Evolutionary conservation across 2,797 vertebrate genomes (phyloP).

Genomic region (Trachops cirrhosus): DNA sequence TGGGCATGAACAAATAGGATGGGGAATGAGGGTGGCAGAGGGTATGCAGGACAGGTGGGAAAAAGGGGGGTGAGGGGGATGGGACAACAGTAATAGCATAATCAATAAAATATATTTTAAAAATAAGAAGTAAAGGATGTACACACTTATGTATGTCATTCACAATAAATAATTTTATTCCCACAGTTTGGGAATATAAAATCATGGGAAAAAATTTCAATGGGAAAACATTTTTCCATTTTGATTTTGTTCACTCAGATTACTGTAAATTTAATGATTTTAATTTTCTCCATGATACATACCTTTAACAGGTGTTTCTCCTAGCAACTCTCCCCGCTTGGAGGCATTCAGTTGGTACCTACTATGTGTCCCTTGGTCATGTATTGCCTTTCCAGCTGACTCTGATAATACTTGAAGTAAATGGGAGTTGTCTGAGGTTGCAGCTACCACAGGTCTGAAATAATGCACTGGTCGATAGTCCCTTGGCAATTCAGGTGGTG

Average conservation of each 20-base stretch:
- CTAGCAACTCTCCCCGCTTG: constrained; percentile 88
- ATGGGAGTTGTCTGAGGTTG: constrained; percentile 79
- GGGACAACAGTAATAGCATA: too few species aligned
- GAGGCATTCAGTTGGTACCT: constrained; percentile 89
- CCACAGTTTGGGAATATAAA: not conserved
- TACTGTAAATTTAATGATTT: not conserved
- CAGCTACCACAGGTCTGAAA: constrained; percentile 84
- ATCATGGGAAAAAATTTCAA: not conserved
- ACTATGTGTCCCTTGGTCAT: constrained; percentile 76
- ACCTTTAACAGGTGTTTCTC: constrained; percentile 90
- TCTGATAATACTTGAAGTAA: constrained; percentile 84
- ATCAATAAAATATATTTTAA: too few species aligned
- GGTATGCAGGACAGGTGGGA: too few species aligned
- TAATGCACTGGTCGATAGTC: constrained; percentile 92
- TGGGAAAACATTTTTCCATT: not conserved
- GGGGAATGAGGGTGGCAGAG: too few species aligned
- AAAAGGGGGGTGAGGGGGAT: too few species aligned
- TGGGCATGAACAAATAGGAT: too few species aligned
- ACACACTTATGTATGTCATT: not conserved
- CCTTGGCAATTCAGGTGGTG: constrained; percentile 89
- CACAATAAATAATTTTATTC: not conserved
- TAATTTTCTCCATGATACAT: not conserved
- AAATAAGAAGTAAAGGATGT: not conserved
- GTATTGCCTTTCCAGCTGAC: constrained; percentile 86
- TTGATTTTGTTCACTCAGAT: not conserved